Base-by-base conservation (phyloP, 2,888 invertebrate species). In the Aspidapion aeneum region DNA sequence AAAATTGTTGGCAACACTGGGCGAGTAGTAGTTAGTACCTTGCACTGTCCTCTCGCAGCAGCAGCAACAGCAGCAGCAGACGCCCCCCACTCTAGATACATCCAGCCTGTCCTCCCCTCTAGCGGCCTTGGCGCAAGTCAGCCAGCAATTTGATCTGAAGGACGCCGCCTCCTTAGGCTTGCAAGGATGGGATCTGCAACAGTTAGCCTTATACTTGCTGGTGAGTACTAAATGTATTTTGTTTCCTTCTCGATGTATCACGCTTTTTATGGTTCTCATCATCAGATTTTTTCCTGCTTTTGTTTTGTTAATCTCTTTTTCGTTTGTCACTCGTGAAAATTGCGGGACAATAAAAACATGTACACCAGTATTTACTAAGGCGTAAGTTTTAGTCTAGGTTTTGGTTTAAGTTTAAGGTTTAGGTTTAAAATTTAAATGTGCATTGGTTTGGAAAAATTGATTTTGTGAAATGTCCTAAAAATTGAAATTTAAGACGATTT, bases 151-250 rank as follows among this genome's bases (percentile, higher is more conserved):
- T 70, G 80, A 80, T 69, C 77, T 75, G 63, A 73, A 80, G 66
- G 80, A 80, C 67, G 75, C 77, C 22, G 72, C 77, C 69, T 73
- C 83, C 83, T 74, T 83, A 81, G 86, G 86, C 75, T 83, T 88
- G 79, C 88, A 87, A 76, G 87, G 87, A 79, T 88, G 88, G 88
- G 89, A 89, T 78, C 82, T 89, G 73, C 89, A 89, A 78, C 88
- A 89, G 79, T 83, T 89, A 77, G 80, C 89, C 74, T 86, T 89
- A 83, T 89, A 89, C 79, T 78, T 86, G 68, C 82, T 89, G 86
- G 89, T 89, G 80, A 85, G 86, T 85, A 82, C 51, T 61, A 19
- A 19, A 17, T 52, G 18, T 52, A n/a, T 18, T 52, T 17, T 52
- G 3, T 52, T 52, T 19, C 3, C 35, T 7, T 35, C 35, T 35